Conservation (phyloP, 2,797 vertebrate genomes). For the Macropus fuliginosus region DNA sequence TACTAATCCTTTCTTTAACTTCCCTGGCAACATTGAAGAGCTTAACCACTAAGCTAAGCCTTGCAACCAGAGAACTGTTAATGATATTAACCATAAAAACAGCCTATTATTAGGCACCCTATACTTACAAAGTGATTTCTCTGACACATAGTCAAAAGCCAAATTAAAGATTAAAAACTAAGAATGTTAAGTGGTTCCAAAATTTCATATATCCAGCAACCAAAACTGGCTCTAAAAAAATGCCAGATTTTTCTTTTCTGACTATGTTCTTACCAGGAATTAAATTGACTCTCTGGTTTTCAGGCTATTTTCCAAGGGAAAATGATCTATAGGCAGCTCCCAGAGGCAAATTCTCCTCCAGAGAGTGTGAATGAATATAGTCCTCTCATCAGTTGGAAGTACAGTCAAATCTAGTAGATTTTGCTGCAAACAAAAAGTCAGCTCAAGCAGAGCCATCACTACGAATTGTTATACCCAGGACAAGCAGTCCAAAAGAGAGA, state of each 20-base stretch:
- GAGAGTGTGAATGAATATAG: background rate
- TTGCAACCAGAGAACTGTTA: background rate
- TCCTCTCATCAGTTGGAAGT: background rate
- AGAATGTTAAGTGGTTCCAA: background rate
- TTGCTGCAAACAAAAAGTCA: background rate
- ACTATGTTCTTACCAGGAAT: background rate
- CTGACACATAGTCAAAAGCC: background rate
- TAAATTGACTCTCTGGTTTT: background rate
- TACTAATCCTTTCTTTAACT: background rate
- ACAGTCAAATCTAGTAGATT: background rate
- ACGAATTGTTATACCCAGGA: background rate
- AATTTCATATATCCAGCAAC: background rate
- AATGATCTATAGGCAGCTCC: background rate
- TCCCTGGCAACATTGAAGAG: background rate
- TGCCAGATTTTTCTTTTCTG: background rate
- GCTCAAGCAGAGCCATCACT: background rate
- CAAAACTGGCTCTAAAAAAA: background rate
- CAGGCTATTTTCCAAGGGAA: background rate
- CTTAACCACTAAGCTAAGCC: conserved; percentile 4
- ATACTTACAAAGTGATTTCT: background rate
- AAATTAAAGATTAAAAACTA: background rate
- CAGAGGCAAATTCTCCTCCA: background rate
- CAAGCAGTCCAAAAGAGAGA: background rate
- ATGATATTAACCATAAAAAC: background rate
- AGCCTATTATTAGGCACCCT: background rate